These are phyloP conservation scores for Meloidogyne hapla DNA, from an alignment of 1,140 invertebrate genomes.

Conservation along the genomic window DNA sequence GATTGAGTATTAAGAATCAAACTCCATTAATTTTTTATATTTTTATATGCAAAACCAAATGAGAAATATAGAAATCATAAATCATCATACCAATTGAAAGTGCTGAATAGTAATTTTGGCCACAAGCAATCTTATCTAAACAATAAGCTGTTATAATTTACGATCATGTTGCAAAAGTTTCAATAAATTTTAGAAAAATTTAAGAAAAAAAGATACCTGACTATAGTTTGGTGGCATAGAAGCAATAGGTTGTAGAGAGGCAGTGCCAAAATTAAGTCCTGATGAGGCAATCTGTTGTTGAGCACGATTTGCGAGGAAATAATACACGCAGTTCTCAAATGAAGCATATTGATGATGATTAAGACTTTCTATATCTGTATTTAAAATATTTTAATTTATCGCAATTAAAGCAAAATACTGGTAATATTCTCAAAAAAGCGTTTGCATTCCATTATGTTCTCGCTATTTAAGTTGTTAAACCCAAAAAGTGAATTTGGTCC, in stretches of 20 bases:
- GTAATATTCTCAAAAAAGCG: slow-evolving; percentile 24
- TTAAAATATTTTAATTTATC: neutral
- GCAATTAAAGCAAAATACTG: neutral
- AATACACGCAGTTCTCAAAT: slow-evolving; percentile 62
- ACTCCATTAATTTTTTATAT: no score
- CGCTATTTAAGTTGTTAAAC: slow-evolving; percentile 9
- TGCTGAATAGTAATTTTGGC: slow-evolving; percentile 59
- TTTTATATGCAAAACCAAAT: no score
- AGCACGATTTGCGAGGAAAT: slow-evolving; percentile 58
- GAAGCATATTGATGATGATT: slow-evolving; percentile 58
- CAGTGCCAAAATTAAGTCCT: slow-evolving; percentile 40
- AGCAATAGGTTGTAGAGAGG: slow-evolving; percentile 56
- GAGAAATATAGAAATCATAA: no score
- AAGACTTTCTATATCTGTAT: slow-evolving; percentile 45
- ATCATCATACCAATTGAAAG: slow-evolving; percentile 57
- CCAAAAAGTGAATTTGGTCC: slow-evolving; percentile 20
- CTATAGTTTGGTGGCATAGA: slow-evolving; percentile 55
- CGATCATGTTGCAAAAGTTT: neutral
- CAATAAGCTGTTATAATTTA: neutral
- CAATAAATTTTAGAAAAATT: neutral
- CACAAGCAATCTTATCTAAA: slow-evolving; percentile 43
- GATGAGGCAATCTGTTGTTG: slow-evolving; percentile 45
- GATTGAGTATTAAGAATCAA: no score
- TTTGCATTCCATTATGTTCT: slow-evolving; percentile 22
- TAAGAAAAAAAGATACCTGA: slow-evolving; percentile 1